Conservation (phyloP, 2,113 vertebrate genomes). For the Tachysurus fulvidraco region DNA sequence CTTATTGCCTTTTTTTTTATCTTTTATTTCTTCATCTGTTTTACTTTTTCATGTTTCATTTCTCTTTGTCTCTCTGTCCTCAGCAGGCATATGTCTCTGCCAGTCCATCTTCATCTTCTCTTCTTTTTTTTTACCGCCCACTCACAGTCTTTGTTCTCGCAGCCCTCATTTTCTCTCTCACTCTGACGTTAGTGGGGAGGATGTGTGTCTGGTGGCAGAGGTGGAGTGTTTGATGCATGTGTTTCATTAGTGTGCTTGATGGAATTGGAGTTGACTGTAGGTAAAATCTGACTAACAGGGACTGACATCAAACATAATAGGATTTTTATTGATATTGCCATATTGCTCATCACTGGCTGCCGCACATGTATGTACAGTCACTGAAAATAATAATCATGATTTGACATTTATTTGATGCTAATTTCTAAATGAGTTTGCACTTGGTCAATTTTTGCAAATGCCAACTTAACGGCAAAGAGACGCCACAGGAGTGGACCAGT, state of each 20-base stretch:
- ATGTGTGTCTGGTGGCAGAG: conserved; percentile 26
- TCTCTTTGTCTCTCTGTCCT: conserved; percentile 12
- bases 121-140: conserved; percentile 12
- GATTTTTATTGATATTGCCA: neutral
- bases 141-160: conserved; percentile 37
- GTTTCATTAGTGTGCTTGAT: conserved; percentile 45
- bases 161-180: conserved; percentile 19
- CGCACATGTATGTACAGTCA: neutral
- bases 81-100: conserved; percentile 25
- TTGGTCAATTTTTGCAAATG: neutral
- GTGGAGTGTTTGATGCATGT: conserved; percentile 41
- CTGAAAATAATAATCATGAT: too few species aligned
- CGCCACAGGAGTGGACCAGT: neutral
- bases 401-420: neutral
- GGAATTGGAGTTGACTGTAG: neutral
- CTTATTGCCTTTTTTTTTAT: neutral
- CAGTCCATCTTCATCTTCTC: conserved; percentile 32
- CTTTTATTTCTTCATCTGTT: conserved; percentile 34
- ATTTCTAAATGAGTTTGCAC: neutral
- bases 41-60: conserved; percentile 14
- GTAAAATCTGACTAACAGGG: neutral
- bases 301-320: neutral
- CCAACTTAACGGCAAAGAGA: neutral
- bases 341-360: neutral
- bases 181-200: neutral